Evolutionary conservation across 2,888 invertebrate genomes (phyloP).

Genomic region (Endotricha flammealis): DNA sequence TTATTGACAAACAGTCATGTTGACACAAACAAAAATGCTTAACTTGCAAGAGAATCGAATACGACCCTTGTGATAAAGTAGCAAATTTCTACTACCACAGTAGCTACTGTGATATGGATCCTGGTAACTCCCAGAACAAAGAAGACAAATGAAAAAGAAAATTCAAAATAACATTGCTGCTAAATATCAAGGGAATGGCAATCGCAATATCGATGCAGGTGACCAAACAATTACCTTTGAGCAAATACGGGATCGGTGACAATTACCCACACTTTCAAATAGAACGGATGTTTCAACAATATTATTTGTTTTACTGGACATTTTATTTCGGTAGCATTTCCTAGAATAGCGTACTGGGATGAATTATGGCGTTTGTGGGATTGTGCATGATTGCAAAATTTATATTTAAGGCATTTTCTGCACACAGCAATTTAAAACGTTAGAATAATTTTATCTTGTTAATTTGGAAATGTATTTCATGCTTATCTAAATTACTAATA

Average conservation of each 20-base stretch:
- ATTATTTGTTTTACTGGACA: not conserved
- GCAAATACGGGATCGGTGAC: not conserved
- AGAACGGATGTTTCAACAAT: not conserved
- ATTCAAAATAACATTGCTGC: too few species aligned
- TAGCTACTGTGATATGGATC: too few species aligned
- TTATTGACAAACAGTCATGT: too few species aligned
- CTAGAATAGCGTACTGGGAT: not conserved
- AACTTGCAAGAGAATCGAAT: too few species aligned
- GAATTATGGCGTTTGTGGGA: not conserved
- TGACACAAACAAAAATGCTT: too few species aligned
- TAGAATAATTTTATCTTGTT: too few species aligned
- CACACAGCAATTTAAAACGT: not conserved
- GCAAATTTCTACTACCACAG: too few species aligned
- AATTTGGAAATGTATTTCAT: too few species aligned
- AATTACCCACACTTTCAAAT: not conserved
- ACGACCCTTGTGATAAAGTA: too few species aligned
- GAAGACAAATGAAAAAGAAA: too few species aligned
- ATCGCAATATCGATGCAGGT: constrained; percentile 1
- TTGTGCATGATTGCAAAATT: not conserved
- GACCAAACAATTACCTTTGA: constrained; percentile 6
- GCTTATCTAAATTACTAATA: too few species aligned
- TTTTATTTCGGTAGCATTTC: not conserved
- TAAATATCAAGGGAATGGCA: not conserved
- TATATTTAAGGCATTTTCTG: not conserved
- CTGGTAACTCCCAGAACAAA: too few species aligned